Evolutionary conservation across 2,797 vertebrate species (phyloP), one percentile per base, ranked within the genome.

Genomic region (Huso huso): DNA sequence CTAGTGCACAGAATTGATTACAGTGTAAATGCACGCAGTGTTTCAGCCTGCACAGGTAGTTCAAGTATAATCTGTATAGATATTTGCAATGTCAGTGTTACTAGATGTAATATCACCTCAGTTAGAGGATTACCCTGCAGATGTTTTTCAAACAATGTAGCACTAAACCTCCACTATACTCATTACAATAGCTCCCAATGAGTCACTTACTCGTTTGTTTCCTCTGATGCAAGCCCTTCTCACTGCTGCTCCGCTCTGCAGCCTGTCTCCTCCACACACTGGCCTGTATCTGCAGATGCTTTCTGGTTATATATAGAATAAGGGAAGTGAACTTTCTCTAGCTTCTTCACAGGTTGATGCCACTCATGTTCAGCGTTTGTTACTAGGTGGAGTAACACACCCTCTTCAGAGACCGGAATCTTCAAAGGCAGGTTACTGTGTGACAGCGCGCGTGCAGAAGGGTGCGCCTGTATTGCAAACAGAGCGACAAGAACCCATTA

Each of bases 311-410:
- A 66, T 64, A 37, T 37, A 37, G 69, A 68, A 60, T 51, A 67
- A 6, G 52, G 66, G 62, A 70, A 71, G 23, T 53, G 87, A 86
- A 90, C 90, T 85, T 82, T 52, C 63, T 55, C 76, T 69, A 60
- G 15, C 57, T 48, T 71, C 51, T 69, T 61, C 70, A 58, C 66
- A 77, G 69, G 55, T 65, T 66, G n/a, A 62, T 68, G 59, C 74
- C 75, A 76, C 75, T 75, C 75, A 60, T 51, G 7, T 18, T 6
- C 55, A 58, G 23, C 4, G 23, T 37, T 37, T 37, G 23, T 37
- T 37, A 37, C 2, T 1, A 37, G 23, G 23, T 37, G 23, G 23
- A 37, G 23, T 3, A 4, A 37, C 2, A 37, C 4, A 37, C 23
- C 23, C 1, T 37, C 23, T 37, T 37, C 23, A 37, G 2, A 48